Conservation (phyloP, 2,888 invertebrate genomes). For the Pollenia amentaria region DNA sequence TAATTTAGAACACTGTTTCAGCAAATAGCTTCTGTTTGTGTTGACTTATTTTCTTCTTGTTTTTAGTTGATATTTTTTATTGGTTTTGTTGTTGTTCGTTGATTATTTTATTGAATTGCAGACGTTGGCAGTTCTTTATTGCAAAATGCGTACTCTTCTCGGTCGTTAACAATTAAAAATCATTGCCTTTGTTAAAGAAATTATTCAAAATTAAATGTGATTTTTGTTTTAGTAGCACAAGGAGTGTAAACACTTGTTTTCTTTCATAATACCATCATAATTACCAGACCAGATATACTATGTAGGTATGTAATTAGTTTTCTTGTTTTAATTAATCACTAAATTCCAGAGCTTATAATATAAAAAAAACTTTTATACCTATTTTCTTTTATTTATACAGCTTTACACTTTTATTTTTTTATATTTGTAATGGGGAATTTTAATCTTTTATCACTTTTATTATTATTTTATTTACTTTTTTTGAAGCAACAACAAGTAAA, state of each 20-base stretch:
- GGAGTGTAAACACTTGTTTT: slow-evolving; percentile 31
- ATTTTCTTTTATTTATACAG: slow-evolving; percentile 42
- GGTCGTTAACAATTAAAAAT: slow-evolving; percentile 12
- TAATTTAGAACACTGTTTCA: slow-evolving; percentile 40
- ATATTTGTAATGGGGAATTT: slow-evolving; percentile 13
- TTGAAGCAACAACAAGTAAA: slow-evolving; percentile 57
- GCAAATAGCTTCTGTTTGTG: slow-evolving; percentile 1
- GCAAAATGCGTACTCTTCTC: slow-evolving; percentile 40
- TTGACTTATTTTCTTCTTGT: slow-evolving; percentile 21
- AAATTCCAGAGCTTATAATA: slow-evolving; percentile 22
- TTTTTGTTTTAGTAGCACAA: background rate
- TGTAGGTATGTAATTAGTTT: slow-evolving; percentile 1
- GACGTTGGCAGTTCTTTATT: slow-evolving; percentile 69
- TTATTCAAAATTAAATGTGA: background rate
- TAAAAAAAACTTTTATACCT: background rate
- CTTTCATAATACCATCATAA: slow-evolving; percentile 35
- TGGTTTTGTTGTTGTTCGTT: slow-evolving; percentile 31
- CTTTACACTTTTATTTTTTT: slow-evolving; percentile 26
- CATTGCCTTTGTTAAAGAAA: background rate
- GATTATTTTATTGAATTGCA: slow-evolving; percentile 54
- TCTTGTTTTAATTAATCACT: slow-evolving; percentile 29
- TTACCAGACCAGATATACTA: slow-evolving; percentile 20
- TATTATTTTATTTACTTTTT: slow-evolving; percentile 17
- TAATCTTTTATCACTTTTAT: slow-evolving; percentile 50
- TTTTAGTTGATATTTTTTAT: slow-evolving; percentile 14